phyloP scores from a whole-genome alignment of 2,797 vertebrate species.

The Sylvilagus floridanus region DNA sequence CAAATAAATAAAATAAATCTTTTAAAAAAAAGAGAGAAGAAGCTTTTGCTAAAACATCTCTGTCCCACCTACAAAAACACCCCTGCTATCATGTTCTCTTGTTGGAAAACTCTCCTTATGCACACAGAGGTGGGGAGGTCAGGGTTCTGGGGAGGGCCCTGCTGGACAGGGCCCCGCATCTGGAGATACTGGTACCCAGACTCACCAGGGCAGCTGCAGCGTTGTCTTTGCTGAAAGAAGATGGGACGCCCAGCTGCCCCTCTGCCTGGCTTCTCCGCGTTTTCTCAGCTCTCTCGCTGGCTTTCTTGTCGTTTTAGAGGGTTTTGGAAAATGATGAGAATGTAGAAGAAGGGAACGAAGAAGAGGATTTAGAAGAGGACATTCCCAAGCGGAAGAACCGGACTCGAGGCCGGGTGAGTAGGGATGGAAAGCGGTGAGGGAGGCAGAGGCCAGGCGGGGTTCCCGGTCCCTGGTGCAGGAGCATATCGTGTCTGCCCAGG shows the following conservation, averaged over 20 bases:
- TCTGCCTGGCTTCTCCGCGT: neutral
- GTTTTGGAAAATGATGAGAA: conserved; percentile 98
- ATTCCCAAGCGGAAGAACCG: conserved; percentile 97
- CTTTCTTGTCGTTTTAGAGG: conserved; percentile 90
- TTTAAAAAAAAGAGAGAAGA: neutral
- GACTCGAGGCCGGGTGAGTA: conserved; percentile 96
- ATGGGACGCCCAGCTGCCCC: too few relatives aligned
- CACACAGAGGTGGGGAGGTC: neutral
- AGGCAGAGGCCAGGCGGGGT: neutral
- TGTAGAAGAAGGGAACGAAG: conserved; percentile 96
- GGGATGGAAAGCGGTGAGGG: neutral
- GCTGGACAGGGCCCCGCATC: neutral
- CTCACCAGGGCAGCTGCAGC: neutral
- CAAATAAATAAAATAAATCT: too few relatives aligned
- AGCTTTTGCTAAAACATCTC: conserved; percentile 35
- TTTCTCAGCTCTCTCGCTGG: conserved; percentile 30
- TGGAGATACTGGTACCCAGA: neutral
- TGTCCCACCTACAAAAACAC: neutral
- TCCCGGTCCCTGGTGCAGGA: too few relatives aligned
- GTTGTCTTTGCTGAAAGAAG: neutral
- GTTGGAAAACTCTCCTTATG: neutral
- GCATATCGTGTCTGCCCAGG: neutral
- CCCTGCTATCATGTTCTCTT: neutral
- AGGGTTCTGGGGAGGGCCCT: neutral
- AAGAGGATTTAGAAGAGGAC: conserved; percentile 97